Percentiles rank a stretch among this genome's conserved stretches.
phyloP scores from a whole-genome alignment of 2,888 invertebrate species.

The Koerneria pararmatus region DNA sequence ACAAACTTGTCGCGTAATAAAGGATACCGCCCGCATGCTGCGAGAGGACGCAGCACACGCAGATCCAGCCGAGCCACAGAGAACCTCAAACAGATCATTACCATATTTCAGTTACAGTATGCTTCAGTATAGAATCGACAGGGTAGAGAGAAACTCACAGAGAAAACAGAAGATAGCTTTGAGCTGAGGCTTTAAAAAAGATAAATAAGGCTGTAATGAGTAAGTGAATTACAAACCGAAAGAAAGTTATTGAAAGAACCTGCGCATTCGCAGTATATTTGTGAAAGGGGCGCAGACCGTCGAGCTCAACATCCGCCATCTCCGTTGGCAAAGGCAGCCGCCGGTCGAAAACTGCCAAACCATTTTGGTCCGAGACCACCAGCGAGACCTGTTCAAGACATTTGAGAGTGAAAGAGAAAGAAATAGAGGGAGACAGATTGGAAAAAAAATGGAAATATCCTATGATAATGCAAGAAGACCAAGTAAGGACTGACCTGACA shows the following conservation, averaged over 20 bases:
- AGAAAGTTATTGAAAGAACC: conserved; percentile 29
- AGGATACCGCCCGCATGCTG: conserved; percentile 41
- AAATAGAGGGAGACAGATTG: too few relatives aligned
- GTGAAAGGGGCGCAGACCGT: conserved; percentile 51
- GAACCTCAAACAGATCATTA: conserved; percentile 19
- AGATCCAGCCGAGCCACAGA: conserved; percentile 27
- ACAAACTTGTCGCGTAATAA: conserved; percentile 44
- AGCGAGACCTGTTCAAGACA: too few relatives aligned
- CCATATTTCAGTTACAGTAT: conserved; percentile 9
- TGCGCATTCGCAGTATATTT: conserved; percentile 53
- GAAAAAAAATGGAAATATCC: too few relatives aligned
- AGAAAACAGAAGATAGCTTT: too few relatives aligned
- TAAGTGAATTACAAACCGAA: too few relatives aligned
- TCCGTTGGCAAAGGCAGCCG: conserved; percentile 24
- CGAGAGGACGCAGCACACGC: conserved; percentile 38
- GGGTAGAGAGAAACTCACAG: not conserved
- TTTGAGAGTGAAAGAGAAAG: too few relatives aligned
- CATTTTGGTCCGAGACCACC: conserved; percentile 45
- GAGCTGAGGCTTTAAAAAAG: too few relatives aligned
- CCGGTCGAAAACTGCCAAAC: conserved; percentile 42
- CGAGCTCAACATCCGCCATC: conserved; percentile 39
- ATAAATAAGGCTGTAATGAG: too few relatives aligned
- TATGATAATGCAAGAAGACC: too few relatives aligned
- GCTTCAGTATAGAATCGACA: conserved; percentile 6
- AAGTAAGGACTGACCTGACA: too few relatives aligned